Conservation (phyloP, 2,113 vertebrate species). For the Spea bombifrons region DNA sequence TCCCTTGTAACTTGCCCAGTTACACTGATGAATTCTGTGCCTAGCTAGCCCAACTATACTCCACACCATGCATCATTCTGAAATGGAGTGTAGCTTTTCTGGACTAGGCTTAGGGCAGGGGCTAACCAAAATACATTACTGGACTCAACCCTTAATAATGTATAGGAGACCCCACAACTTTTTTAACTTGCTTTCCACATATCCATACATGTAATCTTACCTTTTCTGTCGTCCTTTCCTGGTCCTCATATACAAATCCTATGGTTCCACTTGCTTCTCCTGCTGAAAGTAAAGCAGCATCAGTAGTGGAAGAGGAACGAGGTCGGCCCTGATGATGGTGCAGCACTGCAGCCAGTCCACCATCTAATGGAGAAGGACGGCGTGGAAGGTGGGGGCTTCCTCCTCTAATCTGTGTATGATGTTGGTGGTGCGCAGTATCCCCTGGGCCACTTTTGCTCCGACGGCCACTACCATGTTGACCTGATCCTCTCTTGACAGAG, state of each 20-base stretch:
- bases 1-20: too few species aligned
- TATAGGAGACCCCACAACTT: too few species aligned
- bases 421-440: slow-evolving; percentile 54
- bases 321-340: slow-evolving; percentile 78
- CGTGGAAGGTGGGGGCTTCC: slow-evolving; percentile 68
- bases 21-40: too few species aligned
- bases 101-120: too few species aligned
- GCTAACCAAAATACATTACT: too few species aligned
- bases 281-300: slow-evolving; percentile 68
- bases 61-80: too few species aligned
- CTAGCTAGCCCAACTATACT: too few species aligned
- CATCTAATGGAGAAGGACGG: slow-evolving; percentile 70
- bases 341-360: slow-evolving; percentile 71
- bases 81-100: too few species aligned
- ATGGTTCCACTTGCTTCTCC: slow-evolving; percentile 37
- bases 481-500: slow-evolving; percentile 75
- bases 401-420: slow-evolving; percentile 60
- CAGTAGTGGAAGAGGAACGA: slow-evolving; percentile 76
- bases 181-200: background rate
- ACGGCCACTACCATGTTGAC: slow-evolving; percentile 68
- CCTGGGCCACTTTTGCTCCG: slow-evolving; percentile 68
- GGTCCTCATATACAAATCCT: slow-evolving; percentile 59
- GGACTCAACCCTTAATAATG: too few species aligned
- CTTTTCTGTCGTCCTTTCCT: slow-evolving; percentile 67
- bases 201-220: slow-evolving; percentile 49